Base-by-base conservation (phyloP, 2,113 vertebrate genomes). In the Cettia cetti region DNA sequence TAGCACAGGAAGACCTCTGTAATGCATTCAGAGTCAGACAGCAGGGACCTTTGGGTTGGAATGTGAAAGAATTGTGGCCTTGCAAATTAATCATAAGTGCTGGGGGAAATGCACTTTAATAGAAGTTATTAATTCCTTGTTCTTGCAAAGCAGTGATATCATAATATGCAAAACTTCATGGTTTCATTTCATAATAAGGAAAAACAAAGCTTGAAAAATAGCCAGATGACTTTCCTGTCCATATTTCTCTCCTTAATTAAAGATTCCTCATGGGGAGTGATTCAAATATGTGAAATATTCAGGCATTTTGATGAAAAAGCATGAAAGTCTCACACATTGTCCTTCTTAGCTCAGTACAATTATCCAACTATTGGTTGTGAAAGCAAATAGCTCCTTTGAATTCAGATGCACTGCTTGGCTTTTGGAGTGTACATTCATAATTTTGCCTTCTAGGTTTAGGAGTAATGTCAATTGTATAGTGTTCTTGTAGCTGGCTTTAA, bases 31-130 rank as follows among this genome's bases (percentile, higher is more conserved):
- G 65, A 83, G 28, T 74, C 60, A 86, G 50, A 65, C 45, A 85
- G 40, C n/a, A 76, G 23, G 52, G 61, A 81, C 63, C 50, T 82
- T 69, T 76, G 63, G 60, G 33, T 23, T 84, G 47, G 56, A 85
- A 33, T 78, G 39, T 84, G 65, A 70, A 65, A 72, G 44, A 80
- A 44, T 31, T 71, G 35, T 50, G 70, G 27, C 33, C 81, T 63
- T 91, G 65, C 63, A 49, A 95, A 92, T 92, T 86, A 84, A 80
- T 82, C 52, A 9, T 65, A 64, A 94, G 78, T 78, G 56, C 72
- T 78, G 27, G 61, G 14, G 1, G 54, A 89, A 81, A 71, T 27
- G 4, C 54, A 15, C 52, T 87, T 89, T 81, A 70, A 63, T 74
- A 68, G 21, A 57, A 92, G 23, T 50, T 70, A 77, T 83, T 70